A percentile compares a stretch with the other conserved stretches of the same genome.
phyloP scores from a whole-genome alignment of 1,140 invertebrate genomes.

The Rhopalosiphum maidis region DNA sequence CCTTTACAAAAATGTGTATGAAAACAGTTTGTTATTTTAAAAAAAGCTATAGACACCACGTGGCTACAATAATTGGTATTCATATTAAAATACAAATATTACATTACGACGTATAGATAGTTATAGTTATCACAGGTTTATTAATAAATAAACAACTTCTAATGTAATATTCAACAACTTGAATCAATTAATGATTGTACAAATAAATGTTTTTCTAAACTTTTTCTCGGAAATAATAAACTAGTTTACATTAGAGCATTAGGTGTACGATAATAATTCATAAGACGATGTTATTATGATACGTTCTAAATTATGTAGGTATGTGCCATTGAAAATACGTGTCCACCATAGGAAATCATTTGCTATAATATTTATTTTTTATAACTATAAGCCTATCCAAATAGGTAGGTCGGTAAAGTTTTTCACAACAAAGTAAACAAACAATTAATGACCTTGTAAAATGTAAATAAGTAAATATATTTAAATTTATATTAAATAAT shows the following conservation, averaged over 20 bases:
- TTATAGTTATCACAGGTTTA: background rate
- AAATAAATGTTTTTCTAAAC: background rate
- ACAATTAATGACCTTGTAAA: conserved; percentile 1
- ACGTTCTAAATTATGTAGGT: background rate
- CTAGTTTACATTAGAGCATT: background rate
- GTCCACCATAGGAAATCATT: background rate
- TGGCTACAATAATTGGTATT: background rate
- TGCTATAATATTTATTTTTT: background rate
- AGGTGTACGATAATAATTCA: background rate
- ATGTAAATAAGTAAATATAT: background rate
- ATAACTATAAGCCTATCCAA: background rate
- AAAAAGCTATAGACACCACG: background rate
- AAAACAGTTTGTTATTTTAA: background rate
- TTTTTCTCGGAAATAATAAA: background rate
- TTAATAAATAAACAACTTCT: conserved; percentile 4
- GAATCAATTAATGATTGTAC: background rate
- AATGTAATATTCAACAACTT: background rate
- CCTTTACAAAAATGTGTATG: background rate
- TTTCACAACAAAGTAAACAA: background rate
- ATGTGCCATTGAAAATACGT: background rate
- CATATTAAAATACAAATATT: background rate
- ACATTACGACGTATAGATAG: background rate
- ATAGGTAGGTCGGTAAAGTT: background rate
- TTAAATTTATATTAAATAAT: background rate
- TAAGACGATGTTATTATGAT: background rate